Base-by-base conservation (phyloP, 2,888 invertebrate species). In the Leptothorax acervorum region DNA sequence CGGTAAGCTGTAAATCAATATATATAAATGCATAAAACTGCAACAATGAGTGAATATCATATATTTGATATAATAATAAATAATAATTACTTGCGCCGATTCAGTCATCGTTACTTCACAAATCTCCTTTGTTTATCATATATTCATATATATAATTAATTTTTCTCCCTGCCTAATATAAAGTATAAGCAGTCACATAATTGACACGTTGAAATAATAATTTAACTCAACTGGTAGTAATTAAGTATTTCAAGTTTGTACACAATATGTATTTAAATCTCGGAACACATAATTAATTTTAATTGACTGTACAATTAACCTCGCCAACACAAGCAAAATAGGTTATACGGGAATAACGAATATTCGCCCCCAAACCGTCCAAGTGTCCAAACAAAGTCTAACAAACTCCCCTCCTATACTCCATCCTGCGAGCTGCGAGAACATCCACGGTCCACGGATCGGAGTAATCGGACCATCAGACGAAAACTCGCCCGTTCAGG, bases 1-100 rank as follows among this genome's bases (percentile, higher is more conserved):
- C 95, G 88, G 95, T 93, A 9, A 95, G 81, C 95, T 95, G 83
- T 18, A 91, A 62, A 42, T 18, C 18, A 57, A 71, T 31, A 60
- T 15, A 23, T 1, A 42, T 28, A 71, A 48, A 39, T 57, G 3
- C 3, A 48, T 15, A 31, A 28, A 60, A 60, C 4, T 15, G 48
- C 48, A 28, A 66, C 4, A 15, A 35, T 11, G 1, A 39, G 3
- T 1, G 3, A 3, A 45, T 45, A 35, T 4, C 18, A 71, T 42
- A 48, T 23, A 28, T 39, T 60, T 39, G 1, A 71, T 39, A 48
- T 39, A 35, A 5, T 39, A 35, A 5, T 79, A 71, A 79, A 23
- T 57, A 1, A 68, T 9, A 23, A 60, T 81, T 71, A 81, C 79
- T 48, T 71, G 28, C 2, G 28, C 28, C 3, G 60, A 71, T 18